Conservation (phyloP, 2,113 vertebrate genomes). For the Proteles cristata region DNA sequence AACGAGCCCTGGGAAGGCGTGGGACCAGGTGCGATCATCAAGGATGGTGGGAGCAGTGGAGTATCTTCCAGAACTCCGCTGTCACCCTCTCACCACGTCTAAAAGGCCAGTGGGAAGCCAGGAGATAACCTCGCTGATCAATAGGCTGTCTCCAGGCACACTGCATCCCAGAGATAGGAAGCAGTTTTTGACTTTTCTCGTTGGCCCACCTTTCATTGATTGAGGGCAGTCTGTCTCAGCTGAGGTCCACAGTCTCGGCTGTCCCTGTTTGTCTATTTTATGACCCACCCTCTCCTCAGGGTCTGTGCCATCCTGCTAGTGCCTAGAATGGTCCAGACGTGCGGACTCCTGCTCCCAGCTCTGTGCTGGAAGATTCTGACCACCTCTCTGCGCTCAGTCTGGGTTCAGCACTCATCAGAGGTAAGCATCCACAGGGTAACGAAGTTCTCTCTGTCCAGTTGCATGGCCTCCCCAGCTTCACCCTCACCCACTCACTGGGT, state of each 20-base stretch:
- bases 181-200: background rate
- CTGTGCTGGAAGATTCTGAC: too few relatives aligned
- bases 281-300: too few relatives aligned
- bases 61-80: background rate
- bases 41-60: background rate
- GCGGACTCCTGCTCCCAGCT: too few relatives aligned
- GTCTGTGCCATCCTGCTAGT: background rate
- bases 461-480: background rate
- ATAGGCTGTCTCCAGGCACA: background rate
- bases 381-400: accelerated
- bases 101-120: background rate
- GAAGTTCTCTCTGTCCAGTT: background rate
- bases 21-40: background rate
- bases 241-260: background rate
- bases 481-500: background rate
- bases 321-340: background rate
- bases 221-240: background rate
- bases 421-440: background rate
- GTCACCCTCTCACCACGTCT: background rate
- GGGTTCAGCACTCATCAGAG: background rate
- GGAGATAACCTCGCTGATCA: background rate
- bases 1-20: background rate
- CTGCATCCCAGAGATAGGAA: background rate
- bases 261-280: background rate
- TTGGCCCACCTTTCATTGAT: background rate